phyloP scores from a whole-genome alignment of 2,888 invertebrate genomes.

The Temnothorax unifasciatus region DNA sequence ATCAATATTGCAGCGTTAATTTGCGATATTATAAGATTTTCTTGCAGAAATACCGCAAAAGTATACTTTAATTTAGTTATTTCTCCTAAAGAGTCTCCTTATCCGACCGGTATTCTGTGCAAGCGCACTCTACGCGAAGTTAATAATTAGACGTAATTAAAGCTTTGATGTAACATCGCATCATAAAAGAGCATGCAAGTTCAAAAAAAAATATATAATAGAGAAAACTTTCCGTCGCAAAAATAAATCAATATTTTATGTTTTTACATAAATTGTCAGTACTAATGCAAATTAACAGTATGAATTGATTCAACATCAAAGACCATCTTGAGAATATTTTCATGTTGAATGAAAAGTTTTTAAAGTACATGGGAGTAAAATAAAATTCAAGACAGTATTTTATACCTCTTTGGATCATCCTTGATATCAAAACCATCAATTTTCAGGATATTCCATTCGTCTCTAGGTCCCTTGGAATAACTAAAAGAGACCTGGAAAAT shows the following conservation, averaged over 20 bases:
- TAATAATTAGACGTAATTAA: too few relatives aligned
- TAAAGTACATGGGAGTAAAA: background rate
- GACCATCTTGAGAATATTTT: background rate
- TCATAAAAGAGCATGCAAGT: background rate
- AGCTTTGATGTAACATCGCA: constrained; percentile 57
- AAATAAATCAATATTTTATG: constrained; percentile 5
- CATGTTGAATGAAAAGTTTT: background rate
- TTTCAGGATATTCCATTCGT: constrained; percentile 94
- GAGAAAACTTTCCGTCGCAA: background rate
- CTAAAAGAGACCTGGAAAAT: constrained; percentile 93
- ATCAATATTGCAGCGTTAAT: too few relatives aligned
- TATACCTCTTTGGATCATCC: constrained; percentile 93
- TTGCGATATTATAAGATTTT: too few relatives aligned
- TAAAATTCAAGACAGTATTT: background rate
- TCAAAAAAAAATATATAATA: constrained; percentile 20
- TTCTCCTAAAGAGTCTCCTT: too few relatives aligned
- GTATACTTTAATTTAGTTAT: too few relatives aligned
- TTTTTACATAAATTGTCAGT: background rate
- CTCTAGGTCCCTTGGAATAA: constrained; percentile 91
- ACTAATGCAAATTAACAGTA: background rate
- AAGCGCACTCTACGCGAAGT: too few relatives aligned
- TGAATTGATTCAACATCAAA: background rate
- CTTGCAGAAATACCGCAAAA: too few relatives aligned
- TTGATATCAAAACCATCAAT: constrained; percentile 94
- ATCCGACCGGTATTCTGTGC: too few relatives aligned